Percentiles rank a stretch among this genome's conserved stretches.
Conservation (phyloP, 1,140 invertebrate species). For the Bombus pyrosoma region DNA sequence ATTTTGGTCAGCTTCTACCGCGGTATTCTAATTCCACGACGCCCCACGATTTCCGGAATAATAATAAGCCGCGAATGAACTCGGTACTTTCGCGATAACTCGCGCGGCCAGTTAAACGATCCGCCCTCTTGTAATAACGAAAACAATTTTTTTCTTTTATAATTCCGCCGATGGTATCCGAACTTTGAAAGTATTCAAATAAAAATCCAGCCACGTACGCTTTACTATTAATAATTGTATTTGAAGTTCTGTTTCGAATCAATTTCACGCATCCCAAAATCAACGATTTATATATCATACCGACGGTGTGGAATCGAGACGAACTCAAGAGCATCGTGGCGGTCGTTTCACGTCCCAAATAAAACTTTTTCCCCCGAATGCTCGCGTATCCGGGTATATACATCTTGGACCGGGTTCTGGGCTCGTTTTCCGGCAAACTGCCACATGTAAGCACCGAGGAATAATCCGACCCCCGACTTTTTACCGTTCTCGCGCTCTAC, state of each 20-base stretch:
- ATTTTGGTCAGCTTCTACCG: not conserved
- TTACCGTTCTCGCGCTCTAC: not conserved
- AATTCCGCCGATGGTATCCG: too few species aligned
- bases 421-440: slow-evolving; percentile 29
- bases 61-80: not conserved
- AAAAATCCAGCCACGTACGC: too few species aligned
- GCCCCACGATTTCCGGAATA: not conserved
- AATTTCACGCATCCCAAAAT: too few species aligned
- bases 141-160: too few species aligned
- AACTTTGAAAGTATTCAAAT: too few species aligned
- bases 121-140: too few species aligned
- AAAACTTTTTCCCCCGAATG: not conserved
- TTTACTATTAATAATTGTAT: too few species aligned
- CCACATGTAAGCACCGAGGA: slow-evolving; percentile 38
- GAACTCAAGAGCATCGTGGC: not conserved
- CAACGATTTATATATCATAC: not conserved
- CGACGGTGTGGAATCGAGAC: not conserved
- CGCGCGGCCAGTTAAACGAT: not conserved
- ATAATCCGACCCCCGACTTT: slow-evolving; percentile 22
- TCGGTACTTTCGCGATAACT: not conserved
- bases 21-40: not conserved
- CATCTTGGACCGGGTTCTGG: not conserved
- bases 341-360: not conserved
- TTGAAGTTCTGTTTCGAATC: too few species aligned
- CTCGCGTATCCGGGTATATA: not conserved